These are phyloP conservation scores for Mythimna vitellina DNA, from an alignment of 2,888 invertebrate genomes.

Conservation along the genomic window DNA sequence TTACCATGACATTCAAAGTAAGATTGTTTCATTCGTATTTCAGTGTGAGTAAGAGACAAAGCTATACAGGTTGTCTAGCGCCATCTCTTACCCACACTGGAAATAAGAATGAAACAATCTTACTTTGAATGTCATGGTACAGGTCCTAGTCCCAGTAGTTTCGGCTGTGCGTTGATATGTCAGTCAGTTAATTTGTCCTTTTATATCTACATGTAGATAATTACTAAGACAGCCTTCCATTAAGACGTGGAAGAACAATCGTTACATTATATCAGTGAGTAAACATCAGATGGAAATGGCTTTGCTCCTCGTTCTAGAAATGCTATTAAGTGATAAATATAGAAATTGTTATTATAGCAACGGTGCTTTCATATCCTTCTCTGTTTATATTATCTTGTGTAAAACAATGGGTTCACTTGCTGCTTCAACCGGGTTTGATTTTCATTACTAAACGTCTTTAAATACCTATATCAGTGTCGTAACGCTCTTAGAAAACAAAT, in stretches of 20 bases:
- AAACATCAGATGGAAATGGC: conserved; percentile 60
- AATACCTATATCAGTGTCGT: not conserved
- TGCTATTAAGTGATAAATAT: conserved; percentile 44
- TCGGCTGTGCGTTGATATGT: too few relatives aligned
- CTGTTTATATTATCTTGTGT: conserved; percentile 25
- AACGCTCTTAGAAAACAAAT: not conserved
- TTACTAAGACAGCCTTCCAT: conserved; percentile 19
- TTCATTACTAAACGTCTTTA: not conserved
- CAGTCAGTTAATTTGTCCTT: too few relatives aligned
- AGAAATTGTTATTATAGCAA: conserved; percentile 41
- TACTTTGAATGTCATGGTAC: too few relatives aligned
- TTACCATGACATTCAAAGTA: too few relatives aligned
- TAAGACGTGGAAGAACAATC: conserved; percentile 41
- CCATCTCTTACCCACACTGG: too few relatives aligned
- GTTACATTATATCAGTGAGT: conserved; percentile 27
- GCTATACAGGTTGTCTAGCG: too few relatives aligned
- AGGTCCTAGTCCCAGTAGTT: too few relatives aligned
- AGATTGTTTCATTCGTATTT: too few relatives aligned
- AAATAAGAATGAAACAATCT: too few relatives aligned
- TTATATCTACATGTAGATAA: conserved; percentile 5
- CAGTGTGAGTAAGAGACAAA: too few relatives aligned
- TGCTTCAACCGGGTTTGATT: not conserved
- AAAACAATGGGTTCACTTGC: conserved; percentile 17
- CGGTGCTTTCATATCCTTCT: conserved; percentile 33
- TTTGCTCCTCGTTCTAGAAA: conserved; percentile 43